These are phyloP conservation scores for Scomber scombrus DNA, from an alignment of 2,113 vertebrate genomes.

Conservation along the genomic window DNA sequence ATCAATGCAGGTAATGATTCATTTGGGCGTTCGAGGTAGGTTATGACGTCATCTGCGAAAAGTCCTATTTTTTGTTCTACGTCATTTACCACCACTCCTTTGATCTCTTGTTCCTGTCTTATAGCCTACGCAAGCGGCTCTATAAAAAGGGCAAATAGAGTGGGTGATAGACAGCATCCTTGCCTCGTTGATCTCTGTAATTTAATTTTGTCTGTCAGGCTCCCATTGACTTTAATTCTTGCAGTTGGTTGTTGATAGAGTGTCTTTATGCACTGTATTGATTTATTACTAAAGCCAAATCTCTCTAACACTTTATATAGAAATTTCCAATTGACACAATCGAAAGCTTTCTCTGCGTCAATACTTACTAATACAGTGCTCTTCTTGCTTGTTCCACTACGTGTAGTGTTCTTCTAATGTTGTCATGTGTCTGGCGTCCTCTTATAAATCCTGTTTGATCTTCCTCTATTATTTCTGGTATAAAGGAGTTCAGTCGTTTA, in stretches of 20 bases:
- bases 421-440: too few species aligned
- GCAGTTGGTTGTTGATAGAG: conserved; percentile 14
- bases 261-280: not conserved
- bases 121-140: not conserved
- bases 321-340: not conserved
- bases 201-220: not conserved
- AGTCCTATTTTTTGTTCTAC: not conserved
- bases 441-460: too few species aligned
- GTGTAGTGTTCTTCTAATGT: too few species aligned
- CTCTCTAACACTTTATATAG: too few species aligned
- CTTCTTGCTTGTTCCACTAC: too few species aligned
- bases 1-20: too few species aligned
- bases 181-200: conserved; percentile 4
- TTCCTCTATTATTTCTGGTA: too few species aligned
- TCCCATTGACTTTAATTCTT: conserved; percentile 16
- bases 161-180: not conserved
- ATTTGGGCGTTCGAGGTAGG: too few species aligned
- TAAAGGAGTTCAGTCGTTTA: too few species aligned
- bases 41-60: not conserved
- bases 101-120: not conserved
- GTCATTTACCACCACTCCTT: not conserved
- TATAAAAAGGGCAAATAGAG: not conserved
- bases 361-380: too few species aligned
- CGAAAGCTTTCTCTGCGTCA: not conserved
- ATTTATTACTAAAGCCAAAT: not conserved